phyloP scores from a whole-genome alignment of 2,888 invertebrate genomes.

The Cepaea hortensis region DNA sequence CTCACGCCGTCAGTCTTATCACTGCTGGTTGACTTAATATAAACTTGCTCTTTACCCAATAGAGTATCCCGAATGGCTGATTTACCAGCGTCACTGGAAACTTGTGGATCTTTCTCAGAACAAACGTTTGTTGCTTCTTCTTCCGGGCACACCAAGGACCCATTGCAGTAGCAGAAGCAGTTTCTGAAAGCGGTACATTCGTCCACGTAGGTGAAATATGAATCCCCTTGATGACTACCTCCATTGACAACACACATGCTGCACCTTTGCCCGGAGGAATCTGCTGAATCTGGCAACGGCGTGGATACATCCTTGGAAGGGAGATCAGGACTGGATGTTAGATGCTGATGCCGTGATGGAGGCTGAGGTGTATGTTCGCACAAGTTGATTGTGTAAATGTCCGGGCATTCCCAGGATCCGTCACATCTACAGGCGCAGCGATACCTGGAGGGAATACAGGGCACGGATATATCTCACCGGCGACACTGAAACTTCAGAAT shows the following conservation, averaged over 20 bases:
- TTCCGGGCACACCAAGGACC: conserved; percentile 64
- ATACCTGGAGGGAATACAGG: conserved; percentile 11
- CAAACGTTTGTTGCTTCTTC: conserved; percentile 59
- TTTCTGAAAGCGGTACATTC: conserved; percentile 60
- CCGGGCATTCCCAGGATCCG: conserved; percentile 67
- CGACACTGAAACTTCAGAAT: too few species aligned
- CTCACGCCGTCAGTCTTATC: not conserved
- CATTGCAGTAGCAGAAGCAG: conserved; percentile 68
- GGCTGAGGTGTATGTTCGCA: conserved; percentile 37
- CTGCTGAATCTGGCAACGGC: not conserved
- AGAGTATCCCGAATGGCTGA: not conserved
- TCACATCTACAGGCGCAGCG: conserved; percentile 56
- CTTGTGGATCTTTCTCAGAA: conserved; percentile 46
- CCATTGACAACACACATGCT: conserved; percentile 31
- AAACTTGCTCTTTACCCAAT: too few species aligned
- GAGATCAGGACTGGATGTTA: not conserved
- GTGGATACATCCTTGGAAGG: not conserved
- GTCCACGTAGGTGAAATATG: conserved; percentile 61
- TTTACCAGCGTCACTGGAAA: not conserved
- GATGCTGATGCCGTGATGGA: too few species aligned
- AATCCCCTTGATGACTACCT: conserved; percentile 55
- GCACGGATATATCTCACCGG: too few species aligned
- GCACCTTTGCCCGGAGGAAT: not conserved
- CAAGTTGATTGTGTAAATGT: conserved; percentile 57
- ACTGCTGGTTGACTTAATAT: not conserved